Conservation (phyloP, 2,113 vertebrate species). For the Opisthocomus hoazin region DNA sequence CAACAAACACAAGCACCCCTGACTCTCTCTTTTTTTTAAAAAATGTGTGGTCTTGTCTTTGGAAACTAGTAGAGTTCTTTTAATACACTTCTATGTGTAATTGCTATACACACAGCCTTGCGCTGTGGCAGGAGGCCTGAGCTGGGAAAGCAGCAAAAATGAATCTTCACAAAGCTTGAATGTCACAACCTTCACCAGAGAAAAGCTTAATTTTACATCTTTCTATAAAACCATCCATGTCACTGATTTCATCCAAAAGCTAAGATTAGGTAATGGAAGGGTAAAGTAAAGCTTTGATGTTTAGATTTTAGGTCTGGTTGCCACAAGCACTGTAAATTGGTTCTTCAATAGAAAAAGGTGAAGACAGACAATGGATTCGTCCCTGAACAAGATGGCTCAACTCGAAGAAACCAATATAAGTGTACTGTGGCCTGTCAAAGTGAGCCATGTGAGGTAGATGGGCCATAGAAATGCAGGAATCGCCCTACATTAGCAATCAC, state of each 20-base stretch:
- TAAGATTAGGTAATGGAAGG: neutral
- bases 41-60: neutral
- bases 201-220: neutral
- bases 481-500: slow-evolving; percentile 17
- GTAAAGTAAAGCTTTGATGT: slow-evolving; percentile 16
- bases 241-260: neutral
- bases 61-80: neutral
- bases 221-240: neutral
- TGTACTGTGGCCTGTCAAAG: neutral
- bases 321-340: neutral
- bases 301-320: slow-evolving; percentile 35
- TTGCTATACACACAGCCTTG: neutral
- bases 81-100: neutral
- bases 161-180: neutral
- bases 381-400: slow-evolving; percentile 1
- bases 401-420: neutral
- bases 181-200: neutral
- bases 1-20: neutral
- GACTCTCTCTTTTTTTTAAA: neutral
- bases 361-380: neutral
- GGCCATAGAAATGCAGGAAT: neutral
- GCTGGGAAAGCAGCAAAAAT: neutral
- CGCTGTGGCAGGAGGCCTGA: neutral
- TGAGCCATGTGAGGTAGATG: neutral
- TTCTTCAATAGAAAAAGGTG: neutral